Evolutionary conservation across 2,888 invertebrate species (phyloP).

Genomic region (Cyclophora punctaria): DNA sequence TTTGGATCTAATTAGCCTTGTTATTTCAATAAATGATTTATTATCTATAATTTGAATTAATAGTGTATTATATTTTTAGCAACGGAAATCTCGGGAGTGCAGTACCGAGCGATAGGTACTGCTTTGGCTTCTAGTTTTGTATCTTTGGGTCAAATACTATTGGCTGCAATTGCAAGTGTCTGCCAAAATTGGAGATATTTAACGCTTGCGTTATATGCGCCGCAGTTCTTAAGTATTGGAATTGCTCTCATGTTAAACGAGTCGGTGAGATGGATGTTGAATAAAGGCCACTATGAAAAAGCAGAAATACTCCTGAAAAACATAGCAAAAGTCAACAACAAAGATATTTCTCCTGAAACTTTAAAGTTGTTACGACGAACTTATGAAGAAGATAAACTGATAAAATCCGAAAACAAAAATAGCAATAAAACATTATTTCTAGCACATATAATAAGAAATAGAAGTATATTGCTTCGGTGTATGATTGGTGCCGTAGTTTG

Average conservation of each 20-base stretch:
- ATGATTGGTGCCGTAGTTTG: conserved; percentile 78
- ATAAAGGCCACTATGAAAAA: conserved; percentile 78
- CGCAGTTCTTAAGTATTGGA: conserved; percentile 78
- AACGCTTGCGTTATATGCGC: conserved; percentile 80
- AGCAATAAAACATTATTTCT: conserved; percentile 17
- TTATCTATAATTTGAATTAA: conserved; percentile 21
- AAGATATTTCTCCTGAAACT: conserved; percentile 43
- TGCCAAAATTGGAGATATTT: conserved; percentile 80
- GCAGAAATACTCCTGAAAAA: conserved; percentile 77
- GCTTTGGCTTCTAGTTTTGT: conserved; percentile 80
- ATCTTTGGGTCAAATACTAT: conserved; percentile 79
- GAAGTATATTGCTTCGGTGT: conserved; percentile 58
- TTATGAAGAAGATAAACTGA: conserved; percentile 23
- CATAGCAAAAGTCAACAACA: conserved; percentile 77
- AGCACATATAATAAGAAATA: conserved; percentile 44
- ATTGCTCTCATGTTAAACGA: conserved; percentile 82
- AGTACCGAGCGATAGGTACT: conserved; percentile 80
- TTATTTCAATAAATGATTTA: conserved; percentile 31
- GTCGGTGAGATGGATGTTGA: conserved; percentile 85
- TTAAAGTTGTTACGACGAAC: conserved; percentile 33
- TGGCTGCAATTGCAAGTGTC: conserved; percentile 81
- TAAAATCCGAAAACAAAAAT: conserved; percentile 1
- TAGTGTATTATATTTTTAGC: conserved; percentile 50
- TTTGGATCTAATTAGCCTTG: too few species aligned
- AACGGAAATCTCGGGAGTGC: conserved; percentile 85